Base-by-base conservation (phyloP, 2,113 vertebrate species). In the Todiramphus saurophagus region DNA sequence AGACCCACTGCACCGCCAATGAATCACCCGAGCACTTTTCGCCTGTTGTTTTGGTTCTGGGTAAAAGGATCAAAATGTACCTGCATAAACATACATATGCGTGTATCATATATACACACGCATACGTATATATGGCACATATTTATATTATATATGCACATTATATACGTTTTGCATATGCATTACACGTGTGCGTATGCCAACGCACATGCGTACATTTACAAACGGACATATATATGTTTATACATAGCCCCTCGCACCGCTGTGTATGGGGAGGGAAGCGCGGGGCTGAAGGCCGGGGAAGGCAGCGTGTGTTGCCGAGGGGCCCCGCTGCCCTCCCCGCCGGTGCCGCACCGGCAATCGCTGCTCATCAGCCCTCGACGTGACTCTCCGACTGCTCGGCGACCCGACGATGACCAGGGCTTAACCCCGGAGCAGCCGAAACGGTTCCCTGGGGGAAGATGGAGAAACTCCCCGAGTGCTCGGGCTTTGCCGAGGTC, bases 61-160 rank as follows among this genome's bases (percentile, higher is more conserved):
- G 7, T 4, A 16, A 53, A 59, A 14, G 20, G 15, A 9, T 10
- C 2, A 53, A 55, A 51, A 48, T 2, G 13, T 8, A 81, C 74
- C 74, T 67, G 90, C 68, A 0, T 11, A 4, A 28, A 6, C 15
- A 9, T 7, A 4, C 17, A 0, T 24, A 3, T 10, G 35, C 28
- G 6, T 5, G 25, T n/a, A 7, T 39, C 33, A 1, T 14, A 20
- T 0, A 4, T 10, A 43, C n/a, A 30, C 11, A 30, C 8, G 8
- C 5, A 3, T 13, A 3, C 4, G 2, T 19, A 10, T 28, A 30
- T 30, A 23, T 5, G n/a, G 31, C 68, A 3, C 28, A 0, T 16
- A 0, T 43, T 41, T 13, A 5, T 3, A 1, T 5, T 6, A 2
- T 1, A 16, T 7, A 2, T 13, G 8, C 1, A 39, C 43, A 25